phyloP scores from a whole-genome alignment of 2,888 invertebrate species.

The Hololepta plana region DNA sequence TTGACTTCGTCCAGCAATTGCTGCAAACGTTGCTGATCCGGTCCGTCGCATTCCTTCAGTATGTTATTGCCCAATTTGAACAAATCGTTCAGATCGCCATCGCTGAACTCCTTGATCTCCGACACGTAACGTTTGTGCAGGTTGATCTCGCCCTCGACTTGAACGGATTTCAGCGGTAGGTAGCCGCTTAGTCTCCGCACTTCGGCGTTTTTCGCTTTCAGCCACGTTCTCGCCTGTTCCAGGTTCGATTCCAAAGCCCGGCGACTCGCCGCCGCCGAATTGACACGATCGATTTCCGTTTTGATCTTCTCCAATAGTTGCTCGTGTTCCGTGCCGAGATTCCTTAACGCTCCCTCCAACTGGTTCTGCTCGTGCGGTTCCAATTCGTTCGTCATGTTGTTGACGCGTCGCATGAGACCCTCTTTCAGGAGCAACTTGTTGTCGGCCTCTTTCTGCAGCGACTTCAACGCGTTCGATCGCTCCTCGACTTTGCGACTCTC shows the following conservation, averaged over 20 bases:
- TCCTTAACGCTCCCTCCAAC: conserved; percentile 52
- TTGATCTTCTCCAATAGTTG: conserved; percentile 52
- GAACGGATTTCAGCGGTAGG: conserved; percentile 58
- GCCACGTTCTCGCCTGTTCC: conserved; percentile 64
- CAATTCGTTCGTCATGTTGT: conserved; percentile 67
- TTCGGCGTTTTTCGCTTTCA: conserved; percentile 58
- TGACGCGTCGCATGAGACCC: conserved; percentile 65
- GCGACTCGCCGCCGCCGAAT: conserved; percentile 50
- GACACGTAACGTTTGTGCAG: conserved; percentile 56
- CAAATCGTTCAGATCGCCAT: conserved; percentile 54
- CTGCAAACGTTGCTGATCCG: conserved; percentile 46
- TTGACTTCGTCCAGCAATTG: conserved; percentile 47
- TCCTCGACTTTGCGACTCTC: conserved; percentile 63
- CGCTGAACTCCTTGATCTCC: conserved; percentile 61
- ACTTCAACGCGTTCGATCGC: conserved; percentile 50
- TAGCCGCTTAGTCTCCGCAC: conserved; percentile 58
- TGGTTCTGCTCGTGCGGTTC: conserved; percentile 71
- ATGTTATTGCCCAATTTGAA: conserved; percentile 58
- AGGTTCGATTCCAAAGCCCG: conserved; percentile 61
- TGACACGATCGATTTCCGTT: conserved; percentile 52
- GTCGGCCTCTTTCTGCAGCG: conserved; percentile 65
- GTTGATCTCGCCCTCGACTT: conserved; percentile 67
- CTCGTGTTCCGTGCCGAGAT: conserved; percentile 56
- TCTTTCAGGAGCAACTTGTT: conserved; percentile 68
- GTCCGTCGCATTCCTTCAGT: conserved; percentile 66